Evolutionary conservation across 2,888 invertebrate species (phyloP).

Genomic region (Notodonta ziczac): DNA sequence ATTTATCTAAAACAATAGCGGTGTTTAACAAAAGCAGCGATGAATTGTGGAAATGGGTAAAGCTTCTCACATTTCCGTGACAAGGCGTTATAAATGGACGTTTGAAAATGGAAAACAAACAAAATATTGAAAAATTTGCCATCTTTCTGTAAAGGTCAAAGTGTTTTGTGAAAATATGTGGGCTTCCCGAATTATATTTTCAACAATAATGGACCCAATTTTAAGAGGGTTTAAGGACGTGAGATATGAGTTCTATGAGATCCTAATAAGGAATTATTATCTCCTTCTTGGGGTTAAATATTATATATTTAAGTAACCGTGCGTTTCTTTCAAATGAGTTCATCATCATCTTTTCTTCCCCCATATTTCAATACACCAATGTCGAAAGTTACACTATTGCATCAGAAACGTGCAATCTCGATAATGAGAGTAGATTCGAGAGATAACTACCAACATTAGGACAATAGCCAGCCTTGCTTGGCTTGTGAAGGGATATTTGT

Average conservation of each 20-base stretch:
- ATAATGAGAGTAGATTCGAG: slow-evolving; percentile 7
- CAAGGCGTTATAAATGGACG: slow-evolving; percentile 18
- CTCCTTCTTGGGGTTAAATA: too few relatives aligned
- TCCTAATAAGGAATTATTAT: too few relatives aligned
- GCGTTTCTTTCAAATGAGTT: too few relatives aligned
- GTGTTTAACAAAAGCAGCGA: slow-evolving; percentile 37
- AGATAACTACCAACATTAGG: slow-evolving; percentile 28
- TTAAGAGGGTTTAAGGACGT: too few relatives aligned
- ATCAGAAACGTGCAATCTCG: slow-evolving; percentile 13
- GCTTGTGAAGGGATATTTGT: slow-evolving; percentile 40
- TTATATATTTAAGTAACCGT: too few relatives aligned
- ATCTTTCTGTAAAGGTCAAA: too few relatives aligned
- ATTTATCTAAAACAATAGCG: slow-evolving; percentile 41
- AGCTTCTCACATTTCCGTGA: background rate
- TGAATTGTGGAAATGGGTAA: slow-evolving; percentile 25
- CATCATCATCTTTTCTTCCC: background rate
- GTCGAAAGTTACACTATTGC: slow-evolving; percentile 3
- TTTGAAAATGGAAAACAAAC: slow-evolving; percentile 11
- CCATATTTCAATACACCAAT: background rate
- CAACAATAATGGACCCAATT: too few relatives aligned
- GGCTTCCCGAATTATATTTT: too few relatives aligned
- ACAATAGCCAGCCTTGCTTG: slow-evolving; percentile 39
- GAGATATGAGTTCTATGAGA: too few relatives aligned
- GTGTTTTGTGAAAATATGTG: too few relatives aligned
- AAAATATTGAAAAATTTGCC: too few relatives aligned